A percentile compares a stretch with the other conserved stretches of the same genome.
Evolutionary conservation across 2,113 vertebrate species (phyloP).

Genomic region (Syngnathoides biaculeatus): DNA sequence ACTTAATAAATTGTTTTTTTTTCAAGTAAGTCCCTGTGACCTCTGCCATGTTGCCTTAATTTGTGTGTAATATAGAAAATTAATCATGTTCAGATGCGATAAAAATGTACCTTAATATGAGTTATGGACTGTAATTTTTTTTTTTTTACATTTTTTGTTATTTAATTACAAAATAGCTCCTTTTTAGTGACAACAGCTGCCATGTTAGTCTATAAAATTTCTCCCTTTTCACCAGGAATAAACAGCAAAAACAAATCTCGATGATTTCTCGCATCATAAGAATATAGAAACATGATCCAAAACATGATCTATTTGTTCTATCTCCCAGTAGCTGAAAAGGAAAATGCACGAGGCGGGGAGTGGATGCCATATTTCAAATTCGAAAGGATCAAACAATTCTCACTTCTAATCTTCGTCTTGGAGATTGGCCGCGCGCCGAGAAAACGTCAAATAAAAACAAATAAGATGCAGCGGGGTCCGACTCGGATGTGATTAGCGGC

Average conservation of each 20-base stretch:
- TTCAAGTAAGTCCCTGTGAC: background rate
- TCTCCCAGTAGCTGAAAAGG: conserved; percentile 11
- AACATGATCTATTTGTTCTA: background rate
- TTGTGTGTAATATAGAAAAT: too few relatives aligned
- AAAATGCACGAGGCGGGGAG: conserved; percentile 17
- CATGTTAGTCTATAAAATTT: background rate
- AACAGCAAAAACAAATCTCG: background rate
- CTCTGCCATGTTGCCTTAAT: background rate
- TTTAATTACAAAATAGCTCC: background rate
- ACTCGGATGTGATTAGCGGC: conserved; percentile 5
- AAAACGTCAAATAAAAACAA: conserved; percentile 1
- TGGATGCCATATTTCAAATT: conserved; percentile 1
- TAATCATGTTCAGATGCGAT: too few relatives aligned
- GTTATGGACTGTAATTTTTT: too few relatives aligned
- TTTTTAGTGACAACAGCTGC: background rate
- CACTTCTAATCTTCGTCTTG: conserved; percentile 18
- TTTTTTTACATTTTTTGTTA: too few relatives aligned
- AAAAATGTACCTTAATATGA: too few relatives aligned
- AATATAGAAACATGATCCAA: background rate
- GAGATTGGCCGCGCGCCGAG: conserved; percentile 25
- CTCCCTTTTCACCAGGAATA: background rate
- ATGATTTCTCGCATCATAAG: background rate
- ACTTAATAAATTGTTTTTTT: background rate
- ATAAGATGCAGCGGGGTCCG: background rate
- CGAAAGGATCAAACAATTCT: background rate